A percentile compares a stretch with the other conserved stretches of the same genome.
phyloP scores from a whole-genome alignment of 2,888 invertebrate species.

The Amphipoea lucens region DNA sequence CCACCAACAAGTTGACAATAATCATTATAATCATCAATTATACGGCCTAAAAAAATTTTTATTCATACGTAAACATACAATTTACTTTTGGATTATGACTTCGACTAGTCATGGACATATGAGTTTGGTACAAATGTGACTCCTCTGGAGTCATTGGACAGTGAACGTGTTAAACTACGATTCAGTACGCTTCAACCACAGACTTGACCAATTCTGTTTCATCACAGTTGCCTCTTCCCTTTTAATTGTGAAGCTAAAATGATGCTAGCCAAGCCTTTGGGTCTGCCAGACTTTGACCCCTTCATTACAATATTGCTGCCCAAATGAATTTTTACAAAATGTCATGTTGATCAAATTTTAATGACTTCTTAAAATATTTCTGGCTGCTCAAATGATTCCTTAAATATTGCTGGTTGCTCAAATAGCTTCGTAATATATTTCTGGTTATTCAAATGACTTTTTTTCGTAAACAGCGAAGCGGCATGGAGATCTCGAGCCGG shows the following conservation, averaged over 20 bases:
- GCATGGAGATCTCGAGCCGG: slow-evolving; percentile 70
- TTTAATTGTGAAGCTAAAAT: not conserved
- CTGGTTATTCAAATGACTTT: not conserved
- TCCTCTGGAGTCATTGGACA: too few relatives aligned
- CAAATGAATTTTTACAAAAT: not conserved
- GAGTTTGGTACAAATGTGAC: too few relatives aligned
- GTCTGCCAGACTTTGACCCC: not conserved
- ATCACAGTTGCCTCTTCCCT: not conserved
- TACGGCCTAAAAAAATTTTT: too few relatives aligned
- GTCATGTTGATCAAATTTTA: too few relatives aligned
- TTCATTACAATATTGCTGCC: not conserved
- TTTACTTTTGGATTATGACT: too few relatives aligned
- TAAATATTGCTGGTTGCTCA: too few relatives aligned
- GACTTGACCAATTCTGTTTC: not conserved
- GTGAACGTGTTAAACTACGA: not conserved
- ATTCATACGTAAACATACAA: too few relatives aligned
- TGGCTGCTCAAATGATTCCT: not conserved
- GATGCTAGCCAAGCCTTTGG: not conserved
- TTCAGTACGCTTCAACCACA: not conserved
- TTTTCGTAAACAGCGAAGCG: slow-evolving; percentile 69
- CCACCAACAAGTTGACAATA: too few relatives aligned
- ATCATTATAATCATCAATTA: too few relatives aligned
- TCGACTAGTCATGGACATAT: too few relatives aligned
- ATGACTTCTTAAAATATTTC: not conserved
- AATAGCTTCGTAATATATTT: not conserved